Base-by-base conservation (phyloP, 2,113 vertebrate species). In the Dipodomys merriami region DNA sequence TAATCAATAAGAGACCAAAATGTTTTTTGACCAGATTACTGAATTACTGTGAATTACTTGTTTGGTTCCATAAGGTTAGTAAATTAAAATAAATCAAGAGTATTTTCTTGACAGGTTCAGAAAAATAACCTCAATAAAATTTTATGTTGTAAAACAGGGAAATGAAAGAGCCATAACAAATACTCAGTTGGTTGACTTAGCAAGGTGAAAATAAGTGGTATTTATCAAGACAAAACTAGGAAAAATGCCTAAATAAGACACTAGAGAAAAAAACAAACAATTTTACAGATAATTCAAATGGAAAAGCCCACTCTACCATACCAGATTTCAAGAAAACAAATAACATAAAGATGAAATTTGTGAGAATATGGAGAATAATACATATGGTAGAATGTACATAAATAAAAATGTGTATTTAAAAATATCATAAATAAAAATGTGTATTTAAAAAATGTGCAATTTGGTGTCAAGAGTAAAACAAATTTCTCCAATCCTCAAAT, bases 61-160 rank as follows among this genome's bases (percentile, higher is more conserved):
- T 57, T 93, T 62, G 83, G 53, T 7, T 92, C 62, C 72, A 84
- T 35, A 82, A 67, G 18, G 49, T 85, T 71, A 83, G 20, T 64
- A 64, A 25, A 64, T 64, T 64, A 25, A 30, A 80, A 78, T 33
- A 64, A 57, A 30, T 25, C 25, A 83, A 83, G 25, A 90, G 20
- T 94, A 83, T 91, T 94, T 96, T 94, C 71, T 85, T 89, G 85
- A 95, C 4, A 94, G 25, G 73, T 74, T 68, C 0, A 88, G 10
- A 93, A 83, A 95, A 95, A 53, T 49, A 30, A 64, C 44, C 95
- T 96, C 86, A 94, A 91, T 62, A 35, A 9, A 84, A 95, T 62
- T 84, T 85, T 39, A 80, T 12, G 73, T 15, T 53, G 9, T 60
- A 65, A 88, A 90, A 69, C 84, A 84, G 73, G 65, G 46, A 86